A percentile compares a stretch with the other conserved stretches of the same genome.
Evolutionary conservation across 2,888 invertebrate genomes (phyloP).

Genomic region (Tachina fera): DNA sequence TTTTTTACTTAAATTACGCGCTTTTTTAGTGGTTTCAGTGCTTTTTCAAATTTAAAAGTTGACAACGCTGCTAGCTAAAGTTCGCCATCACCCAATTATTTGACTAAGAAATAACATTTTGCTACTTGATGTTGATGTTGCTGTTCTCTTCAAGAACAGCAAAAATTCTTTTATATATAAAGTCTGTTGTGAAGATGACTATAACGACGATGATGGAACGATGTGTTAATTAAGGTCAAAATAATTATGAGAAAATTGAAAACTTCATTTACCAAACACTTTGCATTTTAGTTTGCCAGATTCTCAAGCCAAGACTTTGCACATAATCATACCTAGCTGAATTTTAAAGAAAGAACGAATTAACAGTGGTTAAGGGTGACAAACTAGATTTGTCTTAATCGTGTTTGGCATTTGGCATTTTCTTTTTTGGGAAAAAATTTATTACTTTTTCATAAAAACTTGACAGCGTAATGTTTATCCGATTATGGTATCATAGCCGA

Average conservation of each 20-base stretch:
- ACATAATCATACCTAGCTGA: constrained; percentile 5
- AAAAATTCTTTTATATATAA: neutral
- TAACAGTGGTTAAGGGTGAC: constrained; percentile 11
- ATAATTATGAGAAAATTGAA: constrained; percentile 76
- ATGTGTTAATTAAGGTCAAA: constrained; percentile 82
- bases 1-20: no score
- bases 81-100: neutral
- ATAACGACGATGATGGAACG: constrained; percentile 73
- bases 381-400: neutral
- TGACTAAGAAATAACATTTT: constrained; percentile 41
- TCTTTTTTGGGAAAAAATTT: no score
- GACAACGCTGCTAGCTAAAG: constrained; percentile 43
- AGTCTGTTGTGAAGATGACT: constrained; percentile 27
- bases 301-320: constrained; percentile 46
- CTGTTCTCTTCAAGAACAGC: neutral
- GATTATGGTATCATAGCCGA: no score
- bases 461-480: no score
- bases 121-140: constrained; percentile 9
- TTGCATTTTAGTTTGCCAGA: constrained; percentile 55
- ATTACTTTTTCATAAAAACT: no score
- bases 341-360: constrained; percentile 9
- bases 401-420: no score
- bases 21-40: no score
- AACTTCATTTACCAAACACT: constrained; percentile 70
- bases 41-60: no score